phyloP scores from a whole-genome alignment of 2,113 vertebrate genomes.

The Fukomys damarensis region DNA sequence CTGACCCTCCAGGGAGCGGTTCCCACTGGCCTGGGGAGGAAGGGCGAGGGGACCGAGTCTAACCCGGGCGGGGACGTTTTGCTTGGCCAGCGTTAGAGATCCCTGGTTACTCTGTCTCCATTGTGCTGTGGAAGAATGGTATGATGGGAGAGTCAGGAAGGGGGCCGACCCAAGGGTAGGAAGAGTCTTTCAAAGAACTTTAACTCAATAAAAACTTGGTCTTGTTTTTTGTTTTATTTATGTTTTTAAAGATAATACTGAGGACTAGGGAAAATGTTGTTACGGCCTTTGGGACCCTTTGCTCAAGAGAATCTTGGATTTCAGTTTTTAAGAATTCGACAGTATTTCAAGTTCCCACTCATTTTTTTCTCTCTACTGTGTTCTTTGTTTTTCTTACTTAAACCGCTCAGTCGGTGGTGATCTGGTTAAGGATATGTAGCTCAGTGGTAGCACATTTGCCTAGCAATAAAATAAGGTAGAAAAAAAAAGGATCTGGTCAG shows the following conservation, averaged over 20 bases:
- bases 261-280: not conserved
- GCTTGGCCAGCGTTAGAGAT: not conserved
- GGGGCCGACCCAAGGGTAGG: not conserved
- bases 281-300: conserved; percentile 3
- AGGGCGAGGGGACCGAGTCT: not conserved
- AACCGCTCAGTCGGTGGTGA: not conserved
- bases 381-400: not conserved
- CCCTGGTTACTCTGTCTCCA: not conserved
- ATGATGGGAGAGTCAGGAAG: not conserved
- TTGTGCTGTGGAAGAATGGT: not conserved
- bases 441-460: not conserved
- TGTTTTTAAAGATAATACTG: not conserved
- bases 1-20: not conserved
- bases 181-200: not conserved
- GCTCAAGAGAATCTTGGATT: conserved; percentile 51
- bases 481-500: not conserved
- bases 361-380: conserved; percentile 42
- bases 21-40: not conserved
- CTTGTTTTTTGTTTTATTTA: not conserved
- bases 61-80: not conserved
- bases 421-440: too few species aligned
- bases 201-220: not conserved
- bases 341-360: not conserved
- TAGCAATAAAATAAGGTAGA: not conserved
- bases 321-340: conserved; percentile 45